These are phyloP conservation scores for Spodoptera litura DNA, from an alignment of 1,140 invertebrate species.

Conservation along the genomic window DNA sequence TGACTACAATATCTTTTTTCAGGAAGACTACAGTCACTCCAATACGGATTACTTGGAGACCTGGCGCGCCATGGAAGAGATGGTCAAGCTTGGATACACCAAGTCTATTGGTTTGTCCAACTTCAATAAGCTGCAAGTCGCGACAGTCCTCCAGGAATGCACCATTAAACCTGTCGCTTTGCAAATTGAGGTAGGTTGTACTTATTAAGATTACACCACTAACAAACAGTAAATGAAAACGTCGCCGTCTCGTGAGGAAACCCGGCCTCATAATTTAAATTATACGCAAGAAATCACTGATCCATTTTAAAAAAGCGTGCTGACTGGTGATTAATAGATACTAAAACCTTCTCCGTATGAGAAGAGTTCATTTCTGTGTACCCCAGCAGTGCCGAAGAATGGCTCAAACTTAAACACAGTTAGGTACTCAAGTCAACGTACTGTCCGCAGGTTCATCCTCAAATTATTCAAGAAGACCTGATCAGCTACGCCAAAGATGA, in stretches of 20 bases:
- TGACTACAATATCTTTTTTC: neutral
- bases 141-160: conserved; percentile 88
- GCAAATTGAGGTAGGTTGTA: conserved; percentile 81
- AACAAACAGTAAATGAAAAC: too few species aligned
- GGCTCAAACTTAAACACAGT: too few species aligned
- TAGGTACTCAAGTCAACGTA: neutral
- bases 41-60: conserved; percentile 88
- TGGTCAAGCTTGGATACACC: conserved; percentile 88
- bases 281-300: neutral
- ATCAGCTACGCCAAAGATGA: conserved; percentile 89
- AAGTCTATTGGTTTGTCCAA: conserved; percentile 95
- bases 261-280: neutral
- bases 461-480: conserved; percentile 88
- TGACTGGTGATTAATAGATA: neutral
- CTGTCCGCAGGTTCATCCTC: conserved; percentile 85
- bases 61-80: conserved; percentile 91
- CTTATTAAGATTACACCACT: too few species aligned
- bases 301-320: neutral
- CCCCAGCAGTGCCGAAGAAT: too few species aligned
- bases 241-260: neutral
- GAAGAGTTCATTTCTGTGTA: too few species aligned
- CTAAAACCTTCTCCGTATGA: neutral
- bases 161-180: conserved; percentile 82
- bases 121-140: conserved; percentile 93
- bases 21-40: conserved; percentile 65